phyloP scores from a whole-genome alignment of 2,797 vertebrate genomes.

The Malurus splendens region DNA sequence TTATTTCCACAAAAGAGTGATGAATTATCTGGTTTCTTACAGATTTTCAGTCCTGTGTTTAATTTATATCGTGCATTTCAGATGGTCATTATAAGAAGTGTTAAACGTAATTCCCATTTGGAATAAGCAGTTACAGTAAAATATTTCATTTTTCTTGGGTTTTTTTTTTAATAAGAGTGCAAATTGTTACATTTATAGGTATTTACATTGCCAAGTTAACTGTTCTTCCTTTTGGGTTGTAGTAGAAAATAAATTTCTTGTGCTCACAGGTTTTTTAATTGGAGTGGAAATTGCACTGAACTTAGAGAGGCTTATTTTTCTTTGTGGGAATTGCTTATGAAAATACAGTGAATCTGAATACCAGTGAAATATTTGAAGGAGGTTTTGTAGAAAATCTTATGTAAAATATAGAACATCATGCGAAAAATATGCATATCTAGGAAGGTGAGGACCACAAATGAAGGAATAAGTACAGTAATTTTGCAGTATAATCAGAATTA shows the following conservation, averaged over 20 bases:
- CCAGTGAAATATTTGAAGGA: neutral
- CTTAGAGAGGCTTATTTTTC: neutral
- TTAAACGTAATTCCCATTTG: neutral
- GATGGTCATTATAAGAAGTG: neutral
- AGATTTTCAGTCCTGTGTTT: neutral
- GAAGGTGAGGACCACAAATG: neutral
- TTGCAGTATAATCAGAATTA: neutral
- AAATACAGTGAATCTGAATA: neutral
- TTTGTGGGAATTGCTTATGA: neutral
- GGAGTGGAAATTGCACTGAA: neutral
- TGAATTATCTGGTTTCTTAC: rapidly evolving
- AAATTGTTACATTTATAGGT: neutral
- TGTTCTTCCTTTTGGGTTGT: neutral
- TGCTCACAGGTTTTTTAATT: neutral
- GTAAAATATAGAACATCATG: neutral
- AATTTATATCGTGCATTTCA: neutral
- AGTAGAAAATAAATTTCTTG: neutral
- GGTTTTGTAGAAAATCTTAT: neutral
- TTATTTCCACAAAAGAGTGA: neutral
- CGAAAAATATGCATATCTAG: rapidly evolving
- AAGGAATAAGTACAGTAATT: neutral
- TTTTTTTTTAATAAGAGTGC: too few species aligned
- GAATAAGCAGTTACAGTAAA: neutral
- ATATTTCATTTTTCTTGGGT: neutral
- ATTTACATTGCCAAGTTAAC: neutral